A percentile compares a stretch with the other conserved stretches of the same genome.
Evolutionary conservation across 2,113 vertebrate species (phyloP).

Genomic region (Sebastes fasciatus): DNA sequence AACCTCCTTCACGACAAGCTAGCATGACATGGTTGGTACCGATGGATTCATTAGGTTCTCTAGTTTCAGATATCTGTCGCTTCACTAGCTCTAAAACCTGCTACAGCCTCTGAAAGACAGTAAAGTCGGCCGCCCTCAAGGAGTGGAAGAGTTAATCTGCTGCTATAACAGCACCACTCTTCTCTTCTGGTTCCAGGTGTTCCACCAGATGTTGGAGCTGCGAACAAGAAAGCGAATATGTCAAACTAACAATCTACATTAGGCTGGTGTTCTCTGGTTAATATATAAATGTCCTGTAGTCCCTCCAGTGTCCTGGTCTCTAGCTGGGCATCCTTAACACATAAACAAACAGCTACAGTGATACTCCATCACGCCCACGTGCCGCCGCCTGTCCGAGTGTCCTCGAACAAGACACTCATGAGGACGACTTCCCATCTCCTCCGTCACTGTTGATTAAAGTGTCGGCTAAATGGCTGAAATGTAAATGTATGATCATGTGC

Average conservation of each 20-base stretch:
- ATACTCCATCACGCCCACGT: conserved; percentile 6
- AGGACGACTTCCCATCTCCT: background rate
- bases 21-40: too few relatives aligned
- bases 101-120: too few relatives aligned
- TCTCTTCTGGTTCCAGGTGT: background rate
- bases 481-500: conserved; percentile 12
- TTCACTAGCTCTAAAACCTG: too few relatives aligned
- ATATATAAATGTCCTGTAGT: background rate
- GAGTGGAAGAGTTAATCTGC: too few relatives aligned
- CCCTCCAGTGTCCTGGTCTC: background rate
- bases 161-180: background rate
- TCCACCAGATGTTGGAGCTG: background rate
- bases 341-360: background rate
- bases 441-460: background rate
- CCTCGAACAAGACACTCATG: conserved; percentile 13
- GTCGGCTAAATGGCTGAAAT: background rate
- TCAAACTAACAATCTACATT: background rate
- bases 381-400: conserved; percentile 6
- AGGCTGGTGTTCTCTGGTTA: background rate
- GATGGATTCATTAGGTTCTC: too few relatives aligned
- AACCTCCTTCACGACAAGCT: too few relatives aligned
- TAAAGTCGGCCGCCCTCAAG: too few relatives aligned
- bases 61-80: too few relatives aligned
- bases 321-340: background rate
- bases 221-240: background rate